These are phyloP conservation scores for Chloroclysta siterata DNA, from an alignment of 2,888 invertebrate species.

Conservation along the genomic window DNA sequence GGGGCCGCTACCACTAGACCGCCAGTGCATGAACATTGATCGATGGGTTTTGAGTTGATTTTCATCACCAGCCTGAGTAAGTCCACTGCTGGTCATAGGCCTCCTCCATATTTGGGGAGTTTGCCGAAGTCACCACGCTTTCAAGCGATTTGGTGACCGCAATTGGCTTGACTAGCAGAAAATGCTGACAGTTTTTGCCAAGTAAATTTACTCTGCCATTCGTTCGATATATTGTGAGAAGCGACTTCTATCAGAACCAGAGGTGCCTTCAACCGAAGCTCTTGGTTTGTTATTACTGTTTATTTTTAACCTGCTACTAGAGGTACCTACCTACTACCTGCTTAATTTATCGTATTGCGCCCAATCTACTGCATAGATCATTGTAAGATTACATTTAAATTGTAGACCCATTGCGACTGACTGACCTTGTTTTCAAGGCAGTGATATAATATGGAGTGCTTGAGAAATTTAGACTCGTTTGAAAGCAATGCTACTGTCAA, in stretches of 20 bases:
- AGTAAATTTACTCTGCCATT: not conserved
- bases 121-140: too few relatives aligned
- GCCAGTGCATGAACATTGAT: too few relatives aligned
- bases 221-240: too few relatives aligned
- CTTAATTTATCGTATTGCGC: constrained; percentile 1
- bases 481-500: constrained; percentile 7
- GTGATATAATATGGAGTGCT: constrained; percentile 1
- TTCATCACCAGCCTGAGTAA: too few relatives aligned
- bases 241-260: too few relatives aligned
- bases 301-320: not conserved
- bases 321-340: not conserved
- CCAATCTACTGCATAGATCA: not conserved
- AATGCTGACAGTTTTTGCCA: not conserved
- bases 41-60: too few relatives aligned
- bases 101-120: too few relatives aligned
- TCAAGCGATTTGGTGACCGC: too few relatives aligned
- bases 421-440: constrained; percentile 23
- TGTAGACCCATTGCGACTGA: constrained; percentile 12
- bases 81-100: too few relatives aligned
- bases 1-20: too few relatives aligned
- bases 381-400: constrained; percentile 22
- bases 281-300: not conserved
- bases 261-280: too few relatives aligned
- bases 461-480: constrained; percentile 12
- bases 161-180: too few relatives aligned